Conservation (phyloP, 2,113 vertebrate genomes). For the Rhineura floridana region DNA sequence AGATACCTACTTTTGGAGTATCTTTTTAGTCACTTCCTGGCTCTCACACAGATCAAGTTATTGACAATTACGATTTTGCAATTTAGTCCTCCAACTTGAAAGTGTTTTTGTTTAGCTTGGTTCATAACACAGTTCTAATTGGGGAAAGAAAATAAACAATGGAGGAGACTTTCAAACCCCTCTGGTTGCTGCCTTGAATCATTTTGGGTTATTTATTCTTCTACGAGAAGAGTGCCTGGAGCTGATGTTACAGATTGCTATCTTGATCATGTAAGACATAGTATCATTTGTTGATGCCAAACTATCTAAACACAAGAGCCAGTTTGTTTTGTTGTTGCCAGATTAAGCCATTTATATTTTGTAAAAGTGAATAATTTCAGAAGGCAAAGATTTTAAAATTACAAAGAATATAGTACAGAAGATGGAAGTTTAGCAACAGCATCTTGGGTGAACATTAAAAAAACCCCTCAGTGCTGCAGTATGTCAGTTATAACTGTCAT, state of each 20-base stretch:
- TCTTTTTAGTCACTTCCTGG: not conserved
- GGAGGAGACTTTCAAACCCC: not conserved
- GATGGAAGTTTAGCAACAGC: conserved; percentile 7
- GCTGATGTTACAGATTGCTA: conserved; percentile 19
- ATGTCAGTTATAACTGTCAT: conserved; percentile 16
- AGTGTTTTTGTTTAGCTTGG: not conserved
- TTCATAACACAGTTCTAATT: not conserved
- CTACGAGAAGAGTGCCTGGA: not conserved
- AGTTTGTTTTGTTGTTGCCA: conserved; percentile 26
- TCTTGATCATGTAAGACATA: conserved; percentile 11
- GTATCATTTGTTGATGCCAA: conserved; percentile 22
- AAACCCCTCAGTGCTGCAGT: not conserved
- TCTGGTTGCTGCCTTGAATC: not conserved
- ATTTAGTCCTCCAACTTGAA: not conserved
- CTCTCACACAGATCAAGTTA: not conserved
- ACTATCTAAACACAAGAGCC: conserved; percentile 27
- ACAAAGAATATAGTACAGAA: conserved; percentile 11
- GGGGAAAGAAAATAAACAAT: not conserved
- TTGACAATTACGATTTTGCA: not conserved
- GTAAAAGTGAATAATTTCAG: not conserved
- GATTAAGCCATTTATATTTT: conserved; percentile 35
- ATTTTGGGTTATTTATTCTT: conserved; percentile 6
- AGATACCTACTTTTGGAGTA: not conserved
- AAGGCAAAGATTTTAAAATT: conserved; percentile 21
- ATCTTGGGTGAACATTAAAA: not conserved